Percentiles rank a stretch among this genome's conserved stretches.
Conservation (phyloP, 2,113 vertebrate genomes). For the Emydocephalus ijimae region DNA sequence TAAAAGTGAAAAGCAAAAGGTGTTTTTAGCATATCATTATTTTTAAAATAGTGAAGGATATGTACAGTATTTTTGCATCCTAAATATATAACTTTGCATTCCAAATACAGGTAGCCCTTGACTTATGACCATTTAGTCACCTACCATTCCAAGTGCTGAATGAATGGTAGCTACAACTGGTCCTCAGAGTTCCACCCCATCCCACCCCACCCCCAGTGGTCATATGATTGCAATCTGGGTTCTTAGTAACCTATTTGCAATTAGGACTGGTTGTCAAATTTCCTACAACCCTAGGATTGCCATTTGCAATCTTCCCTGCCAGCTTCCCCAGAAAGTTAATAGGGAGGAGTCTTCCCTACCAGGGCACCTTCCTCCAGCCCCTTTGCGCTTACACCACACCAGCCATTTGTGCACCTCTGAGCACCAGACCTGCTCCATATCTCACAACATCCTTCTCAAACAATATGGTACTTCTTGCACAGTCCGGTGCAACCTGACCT, state of each 20-base stretch:
- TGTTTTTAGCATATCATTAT: constrained; percentile 18
- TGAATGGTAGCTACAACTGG: not conserved
- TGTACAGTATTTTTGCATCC: constrained; percentile 9
- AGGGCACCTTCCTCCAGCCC: not conserved
- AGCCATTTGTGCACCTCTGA: not conserved
- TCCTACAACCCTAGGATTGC: not conserved
- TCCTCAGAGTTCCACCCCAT: not conserved
- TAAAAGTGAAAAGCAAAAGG: constrained; percentile 56
- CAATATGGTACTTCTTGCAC: not conserved
- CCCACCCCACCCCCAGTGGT: not conserved
- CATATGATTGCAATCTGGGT: not conserved
- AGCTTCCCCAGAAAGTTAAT: not conserved
- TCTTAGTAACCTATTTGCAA: not conserved
- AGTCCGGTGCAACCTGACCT: too few species aligned
- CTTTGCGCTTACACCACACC: not conserved
- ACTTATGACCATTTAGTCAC: not conserved
- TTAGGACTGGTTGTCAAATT: not conserved
- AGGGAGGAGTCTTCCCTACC: not conserved
- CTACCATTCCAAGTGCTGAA: not conserved
- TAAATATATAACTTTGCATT: not conserved
- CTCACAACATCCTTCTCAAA: not conserved
- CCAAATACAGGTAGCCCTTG: not conserved
- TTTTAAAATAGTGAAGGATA: constrained; percentile 37
- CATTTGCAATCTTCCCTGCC: not conserved
- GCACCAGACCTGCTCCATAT: not conserved